Evolutionary conservation across 2,888 invertebrate species (phyloP), one percentile per base, ranked within the genome.

Genomic region (Cosmorhoe ocellata): DNA sequence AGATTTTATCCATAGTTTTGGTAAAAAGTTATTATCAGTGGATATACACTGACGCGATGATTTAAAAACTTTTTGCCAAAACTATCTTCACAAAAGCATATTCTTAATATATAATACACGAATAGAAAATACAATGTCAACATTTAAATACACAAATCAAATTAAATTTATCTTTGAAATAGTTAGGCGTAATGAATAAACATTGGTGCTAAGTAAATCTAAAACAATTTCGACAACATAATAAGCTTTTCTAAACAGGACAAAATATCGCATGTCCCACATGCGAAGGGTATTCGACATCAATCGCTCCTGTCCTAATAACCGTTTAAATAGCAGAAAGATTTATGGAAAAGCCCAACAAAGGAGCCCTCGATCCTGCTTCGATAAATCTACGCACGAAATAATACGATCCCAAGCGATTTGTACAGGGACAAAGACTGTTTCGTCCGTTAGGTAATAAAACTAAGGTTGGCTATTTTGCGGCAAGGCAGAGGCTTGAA

Each of bases 341-440:
- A 88, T 86, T 86, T 88, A 87, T 85, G 82, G 78, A 77, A 80
- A 82, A 83, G 64, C 81, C 86, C 83, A 81, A 87, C 84, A 86
- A 87, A 84, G 75, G 79, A 81, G 79, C 74, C 78, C 74, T 74
- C 81, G 76, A 81, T 79, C 79, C 73, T 76, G 75, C 73, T 75
- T 75, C 84, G 74, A 88, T 88, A 88, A 87, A 88, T 88, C 87
- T 84, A 82, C 82, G 78, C 76, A 81, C 80, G 78, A 85, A 85
- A 85, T 85, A 88, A 87, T 87, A 83, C 84, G 80, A 83, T 83
- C 81, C 81, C 60, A 65, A 69, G 77, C 83, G 80, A 86, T 85
- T 85, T 84, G 86, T 85, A 68, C 71, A 73, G 72, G 77, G 79
- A 85, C 81, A 84, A 84, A 82, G 81, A 82, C 76, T 74, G 71